Evolutionary conservation across 2,113 vertebrate genomes (phyloP), one percentile per base, ranked within the genome.

Genomic region (Microcebus tavaratra): DNA sequence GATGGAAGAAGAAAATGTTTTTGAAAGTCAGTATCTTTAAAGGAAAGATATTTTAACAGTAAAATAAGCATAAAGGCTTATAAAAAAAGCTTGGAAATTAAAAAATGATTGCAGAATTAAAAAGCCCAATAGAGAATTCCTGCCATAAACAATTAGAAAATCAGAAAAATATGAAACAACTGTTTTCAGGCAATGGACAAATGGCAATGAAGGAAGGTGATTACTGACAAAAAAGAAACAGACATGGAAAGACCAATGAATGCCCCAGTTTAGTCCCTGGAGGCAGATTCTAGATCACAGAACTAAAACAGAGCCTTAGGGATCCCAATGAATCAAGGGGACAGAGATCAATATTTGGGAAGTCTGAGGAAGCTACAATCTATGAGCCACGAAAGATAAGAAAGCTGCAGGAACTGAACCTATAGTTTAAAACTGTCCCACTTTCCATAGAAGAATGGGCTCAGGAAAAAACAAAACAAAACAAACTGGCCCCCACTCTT

Each of bases 21-120:
- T 87, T 20, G 15, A 79, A 96, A 89, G 61, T 45, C n/a, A 79
- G 23, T 80, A 39, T 65, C 27, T 81, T 96, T 50, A 59, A 57
- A 91, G 18, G 50, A 63, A 89, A 61, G 65, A 61, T 53, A 68
- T 84, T 83, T 92, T 88, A 78, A 70, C 42, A 39, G 39, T 29
- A 84, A 92, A 89, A 78, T 10, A 59, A 9, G 21, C 53, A 25
- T 50, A 82, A 67, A 34, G 81, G 39, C 39, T 59, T 95, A 76
- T 6, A 29, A 76, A 88, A 42, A 67, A 57, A 57, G 18, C n/a
- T 67, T 81, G 11, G 36, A 90, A 96, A 86, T 67, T 65, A 86
- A 90, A 96, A 96, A 93, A 84, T 48, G 65, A 75, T 29, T 70
- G 36, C 57, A 88, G 29, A 57, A 93, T 57, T 86, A 34, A 57